Conservation (phyloP, 2,888 invertebrate genomes). For the Busseola fusca region DNA sequence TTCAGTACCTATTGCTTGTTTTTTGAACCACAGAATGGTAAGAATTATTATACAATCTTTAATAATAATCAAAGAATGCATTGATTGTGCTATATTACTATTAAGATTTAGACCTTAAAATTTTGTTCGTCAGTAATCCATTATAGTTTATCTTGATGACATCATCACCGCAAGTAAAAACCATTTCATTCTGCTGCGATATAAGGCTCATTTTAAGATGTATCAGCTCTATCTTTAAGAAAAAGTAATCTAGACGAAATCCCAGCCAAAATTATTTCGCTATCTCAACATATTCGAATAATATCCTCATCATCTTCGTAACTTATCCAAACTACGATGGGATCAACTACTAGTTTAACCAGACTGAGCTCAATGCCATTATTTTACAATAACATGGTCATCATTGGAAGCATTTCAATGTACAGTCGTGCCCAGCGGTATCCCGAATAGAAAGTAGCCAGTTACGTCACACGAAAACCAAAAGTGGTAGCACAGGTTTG, state of each 20-base stretch:
- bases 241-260: neutral
- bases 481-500: constrained; percentile 68
- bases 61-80: neutral
- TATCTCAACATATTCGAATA: constrained; percentile 2
- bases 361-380: constrained; percentile 4
- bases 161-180: neutral
- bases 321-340: constrained; percentile 1
- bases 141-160: neutral
- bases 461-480: constrained; percentile 69
- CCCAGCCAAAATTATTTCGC: neutral
- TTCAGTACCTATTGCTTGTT: constrained; percentile 7
- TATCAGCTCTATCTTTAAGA: neutral
- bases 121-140: neutral
- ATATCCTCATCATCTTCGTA: neutral
- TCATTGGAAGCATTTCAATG: constrained; percentile 41
- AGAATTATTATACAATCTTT: neutral
- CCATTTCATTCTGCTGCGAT: neutral
- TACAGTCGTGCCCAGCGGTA: constrained; percentile 42
- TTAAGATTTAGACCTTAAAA: neutral
- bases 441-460: constrained; percentile 64
- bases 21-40: neutral
- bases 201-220: neutral
- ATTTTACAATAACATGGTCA: constrained; percentile 30
- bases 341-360: constrained; percentile 8
- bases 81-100: neutral